Percentiles rank a stretch among this genome's conserved stretches.
Evolutionary conservation across 1,140 invertebrate species (phyloP).

Genomic region (Eriocheir sinensis): DNA sequence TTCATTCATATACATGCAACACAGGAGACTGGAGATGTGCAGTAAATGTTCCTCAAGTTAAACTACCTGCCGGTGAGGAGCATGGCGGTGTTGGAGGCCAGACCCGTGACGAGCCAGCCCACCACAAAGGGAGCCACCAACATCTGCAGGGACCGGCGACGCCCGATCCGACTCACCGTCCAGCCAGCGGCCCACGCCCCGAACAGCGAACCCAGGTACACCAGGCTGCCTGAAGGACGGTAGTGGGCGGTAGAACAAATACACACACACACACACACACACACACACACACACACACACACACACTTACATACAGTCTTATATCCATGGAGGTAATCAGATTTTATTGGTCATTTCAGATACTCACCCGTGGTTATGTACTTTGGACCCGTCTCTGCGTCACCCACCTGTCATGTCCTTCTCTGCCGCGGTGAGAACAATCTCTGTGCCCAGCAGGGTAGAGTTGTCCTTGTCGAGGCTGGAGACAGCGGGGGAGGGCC

Average conservation of each 20-base stretch:
- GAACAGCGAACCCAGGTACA: slow-evolving; percentile 55
- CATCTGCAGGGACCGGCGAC: slow-evolving; percentile 20
- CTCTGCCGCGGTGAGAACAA: slow-evolving; percentile 39
- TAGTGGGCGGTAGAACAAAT: not conserved
- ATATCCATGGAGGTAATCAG: not conserved
- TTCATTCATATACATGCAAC: not conserved
- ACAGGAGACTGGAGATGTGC: not conserved
- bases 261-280: not conserved
- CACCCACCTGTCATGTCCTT: slow-evolving; percentile 64
- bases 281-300: not conserved
- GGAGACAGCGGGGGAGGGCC: slow-evolving; percentile 61
- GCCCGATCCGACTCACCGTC: slow-evolving; percentile 32
- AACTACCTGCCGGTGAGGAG: slow-evolving; percentile 54
- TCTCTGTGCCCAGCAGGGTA: slow-evolving; percentile 36
- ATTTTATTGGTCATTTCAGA: not conserved
- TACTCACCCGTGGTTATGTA: not conserved
- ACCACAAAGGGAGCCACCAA: not conserved
- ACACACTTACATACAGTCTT: not conserved
- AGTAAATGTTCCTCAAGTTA: not conserved
- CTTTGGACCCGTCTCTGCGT: not conserved
- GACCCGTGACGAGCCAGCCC: slow-evolving; percentile 39
- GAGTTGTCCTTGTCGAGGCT: slow-evolving; percentile 41
- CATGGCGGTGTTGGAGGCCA: slow-evolving; percentile 35
- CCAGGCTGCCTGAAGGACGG: slow-evolving; percentile 36
- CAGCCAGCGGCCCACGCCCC: slow-evolving; percentile 36